Percentiles rank a stretch among this genome's conserved stretches.
These are phyloP conservation scores for Entomobrya multifasciata DNA, from an alignment of 2,888 invertebrate genomes.

Conservation along the genomic window DNA sequence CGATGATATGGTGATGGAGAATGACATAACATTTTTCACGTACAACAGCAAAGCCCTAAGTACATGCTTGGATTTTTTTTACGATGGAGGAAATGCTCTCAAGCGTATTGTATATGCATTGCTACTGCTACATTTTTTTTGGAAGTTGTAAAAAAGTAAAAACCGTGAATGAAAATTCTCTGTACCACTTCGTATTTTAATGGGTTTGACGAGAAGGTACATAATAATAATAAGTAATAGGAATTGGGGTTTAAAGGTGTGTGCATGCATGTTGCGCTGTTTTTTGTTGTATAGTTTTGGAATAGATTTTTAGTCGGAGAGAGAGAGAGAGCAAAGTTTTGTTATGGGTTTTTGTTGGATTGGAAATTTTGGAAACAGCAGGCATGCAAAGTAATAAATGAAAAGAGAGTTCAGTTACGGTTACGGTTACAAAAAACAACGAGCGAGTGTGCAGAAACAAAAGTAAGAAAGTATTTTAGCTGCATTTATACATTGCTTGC, in stretches of 20 bases:
- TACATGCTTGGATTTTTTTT: constrained; percentile 34
- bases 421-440: background rate
- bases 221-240: background rate
- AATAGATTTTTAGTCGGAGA: constrained; percentile 12
- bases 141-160: constrained; percentile 36
- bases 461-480: too few relatives aligned
- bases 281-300: background rate
- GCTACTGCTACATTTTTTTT: background rate
- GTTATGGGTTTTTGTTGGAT: constrained; percentile 7
- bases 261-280: constrained; percentile 2
- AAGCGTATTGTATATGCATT: background rate
- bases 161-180: constrained; percentile 34
- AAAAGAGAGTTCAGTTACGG: too few relatives aligned
- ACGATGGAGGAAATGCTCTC: background rate
- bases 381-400: constrained; percentile 41
- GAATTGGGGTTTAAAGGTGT: constrained; percentile 14
- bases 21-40: constrained; percentile 48
- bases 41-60: constrained; percentile 35
- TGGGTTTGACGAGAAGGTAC: constrained; percentile 3
- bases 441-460: constrained; percentile 12
- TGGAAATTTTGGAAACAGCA: constrained; percentile 48
- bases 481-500: too few relatives aligned
- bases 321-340: background rate
- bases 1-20: constrained; percentile 32
- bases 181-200: constrained; percentile 40